These are phyloP conservation scores for Cephus runcator DNA, from an alignment of 2,888 invertebrate genomes.

Conservation along the genomic window DNA sequence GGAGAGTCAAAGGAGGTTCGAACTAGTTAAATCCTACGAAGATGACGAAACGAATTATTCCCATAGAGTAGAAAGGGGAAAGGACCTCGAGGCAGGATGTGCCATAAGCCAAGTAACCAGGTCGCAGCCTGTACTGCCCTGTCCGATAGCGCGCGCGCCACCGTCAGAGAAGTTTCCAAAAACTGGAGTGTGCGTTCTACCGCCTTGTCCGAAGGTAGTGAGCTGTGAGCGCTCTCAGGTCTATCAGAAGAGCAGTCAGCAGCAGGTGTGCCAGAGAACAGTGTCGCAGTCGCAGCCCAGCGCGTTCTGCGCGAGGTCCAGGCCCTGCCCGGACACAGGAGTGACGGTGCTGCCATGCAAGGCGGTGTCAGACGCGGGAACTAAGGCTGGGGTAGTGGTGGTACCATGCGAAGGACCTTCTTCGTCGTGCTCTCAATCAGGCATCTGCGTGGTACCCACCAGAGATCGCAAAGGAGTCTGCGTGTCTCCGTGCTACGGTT, in stretches of 20 bases:
- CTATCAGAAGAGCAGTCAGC: constrained; percentile 19
- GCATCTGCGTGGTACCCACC: constrained; percentile 54
- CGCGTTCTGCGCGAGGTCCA: constrained; percentile 24
- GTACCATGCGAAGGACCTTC: constrained; percentile 52
- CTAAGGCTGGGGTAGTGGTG: constrained; percentile 53
- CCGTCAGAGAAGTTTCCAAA: constrained; percentile 45
- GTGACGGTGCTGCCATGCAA: constrained; percentile 55
- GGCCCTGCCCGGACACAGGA: constrained; percentile 47
- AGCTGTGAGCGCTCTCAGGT: constrained; percentile 1
- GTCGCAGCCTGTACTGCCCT: constrained; percentile 41
- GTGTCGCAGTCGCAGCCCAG: constrained; percentile 20
- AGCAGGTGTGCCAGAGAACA: constrained; percentile 15
- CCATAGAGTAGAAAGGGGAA: constrained; percentile 36
- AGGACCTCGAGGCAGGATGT: constrained; percentile 39
- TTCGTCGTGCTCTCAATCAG: constrained; percentile 41
- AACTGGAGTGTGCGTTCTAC: constrained; percentile 52
- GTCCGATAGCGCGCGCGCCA: constrained; percentile 36
- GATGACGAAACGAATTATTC: not conserved
- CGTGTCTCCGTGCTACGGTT: constrained; percentile 53
- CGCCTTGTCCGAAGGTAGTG: constrained; percentile 64
- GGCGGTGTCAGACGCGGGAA: constrained; percentile 48
- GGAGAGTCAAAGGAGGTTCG: constrained; percentile 34
- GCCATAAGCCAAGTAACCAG: constrained; percentile 45
- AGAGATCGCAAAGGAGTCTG: constrained; percentile 54
- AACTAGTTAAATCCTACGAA: not conserved